Evolutionary conservation across 2,797 vertebrate species (phyloP).

Genomic region (Sparidentex hasta): DNA sequence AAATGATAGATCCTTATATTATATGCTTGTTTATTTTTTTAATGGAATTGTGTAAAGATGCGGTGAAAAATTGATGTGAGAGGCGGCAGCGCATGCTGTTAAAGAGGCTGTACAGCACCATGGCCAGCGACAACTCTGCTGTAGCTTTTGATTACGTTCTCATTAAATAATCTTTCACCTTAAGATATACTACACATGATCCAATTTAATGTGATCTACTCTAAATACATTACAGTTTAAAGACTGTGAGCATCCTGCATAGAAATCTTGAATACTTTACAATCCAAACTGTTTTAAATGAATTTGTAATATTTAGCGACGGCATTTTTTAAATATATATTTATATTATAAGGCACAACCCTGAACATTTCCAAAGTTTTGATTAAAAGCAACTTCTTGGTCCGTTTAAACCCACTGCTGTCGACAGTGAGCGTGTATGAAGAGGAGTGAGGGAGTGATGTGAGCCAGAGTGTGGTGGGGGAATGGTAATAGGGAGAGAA

Average conservation of each 20-base stretch:
- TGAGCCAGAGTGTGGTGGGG: conserved; percentile 14
- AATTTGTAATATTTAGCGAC: conserved; percentile 5
- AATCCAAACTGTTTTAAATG: neutral
- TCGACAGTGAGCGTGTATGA: neutral
- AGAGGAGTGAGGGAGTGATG: conserved; percentile 7
- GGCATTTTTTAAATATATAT: no score
- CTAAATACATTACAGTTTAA: neutral
- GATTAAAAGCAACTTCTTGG: conserved; percentile 26
- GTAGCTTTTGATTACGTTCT: neutral
- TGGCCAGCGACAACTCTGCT: conserved; percentile 16
- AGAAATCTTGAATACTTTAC: neutral
- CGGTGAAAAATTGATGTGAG: neutral
- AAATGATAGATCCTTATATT: conserved; percentile 1
- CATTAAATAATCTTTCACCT: neutral
- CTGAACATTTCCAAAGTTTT: conserved; percentile 30
- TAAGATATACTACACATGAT: neutral
- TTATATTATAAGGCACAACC: neutral
- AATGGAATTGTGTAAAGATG: neutral
- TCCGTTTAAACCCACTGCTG: neutral
- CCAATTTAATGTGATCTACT: neutral
- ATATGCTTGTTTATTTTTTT: conserved; percentile 18
- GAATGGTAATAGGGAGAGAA: conserved; percentile 27
- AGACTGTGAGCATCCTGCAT: neutral
- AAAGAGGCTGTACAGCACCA: conserved; percentile 26
- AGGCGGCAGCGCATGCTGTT: neutral